phyloP scores from a whole-genome alignment of 2,888 invertebrate species.

The Amiota minor region DNA sequence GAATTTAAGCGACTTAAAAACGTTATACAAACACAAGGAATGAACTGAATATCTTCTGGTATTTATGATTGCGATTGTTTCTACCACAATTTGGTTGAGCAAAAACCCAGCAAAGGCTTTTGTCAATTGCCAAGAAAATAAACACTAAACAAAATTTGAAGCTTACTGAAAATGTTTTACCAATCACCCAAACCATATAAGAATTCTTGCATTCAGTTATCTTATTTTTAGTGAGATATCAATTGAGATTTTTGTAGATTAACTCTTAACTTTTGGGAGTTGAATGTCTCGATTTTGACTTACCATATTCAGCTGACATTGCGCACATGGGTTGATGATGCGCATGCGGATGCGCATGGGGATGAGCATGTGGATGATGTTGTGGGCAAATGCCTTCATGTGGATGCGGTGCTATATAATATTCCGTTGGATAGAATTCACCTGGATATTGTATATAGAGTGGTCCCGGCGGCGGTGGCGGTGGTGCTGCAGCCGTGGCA shows the following conservation, averaged over 20 bases:
- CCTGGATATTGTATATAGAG: constrained; percentile 72
- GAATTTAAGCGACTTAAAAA: constrained; percentile 13
- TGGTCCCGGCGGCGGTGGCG: constrained; percentile 63
- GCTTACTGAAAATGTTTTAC: no score
- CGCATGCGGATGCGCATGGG: constrained; percentile 57
- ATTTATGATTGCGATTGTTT: background rate
- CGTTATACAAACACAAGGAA: background rate
- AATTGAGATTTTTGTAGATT: background rate
- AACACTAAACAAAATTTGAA: no score
- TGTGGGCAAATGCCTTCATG: constrained; percentile 77
- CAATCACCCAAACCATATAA: background rate
- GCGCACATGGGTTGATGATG: constrained; percentile 81
- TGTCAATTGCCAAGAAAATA: no score
- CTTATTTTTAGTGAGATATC: background rate
- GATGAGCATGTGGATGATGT: constrained; percentile 70
- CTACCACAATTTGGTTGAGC: background rate
- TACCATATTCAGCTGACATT: constrained; percentile 84
- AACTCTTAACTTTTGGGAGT: background rate
- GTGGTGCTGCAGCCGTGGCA: constrained; percentile 36
- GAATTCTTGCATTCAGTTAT: background rate
- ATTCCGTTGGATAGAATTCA: constrained; percentile 72
- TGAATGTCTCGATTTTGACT: constrained; percentile 66
- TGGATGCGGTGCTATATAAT: constrained; percentile 73
- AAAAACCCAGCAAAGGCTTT: background rate
- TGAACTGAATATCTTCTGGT: background rate